Conservation (phyloP, 2,797 vertebrate genomes). For the Limosa lapponica region DNA sequence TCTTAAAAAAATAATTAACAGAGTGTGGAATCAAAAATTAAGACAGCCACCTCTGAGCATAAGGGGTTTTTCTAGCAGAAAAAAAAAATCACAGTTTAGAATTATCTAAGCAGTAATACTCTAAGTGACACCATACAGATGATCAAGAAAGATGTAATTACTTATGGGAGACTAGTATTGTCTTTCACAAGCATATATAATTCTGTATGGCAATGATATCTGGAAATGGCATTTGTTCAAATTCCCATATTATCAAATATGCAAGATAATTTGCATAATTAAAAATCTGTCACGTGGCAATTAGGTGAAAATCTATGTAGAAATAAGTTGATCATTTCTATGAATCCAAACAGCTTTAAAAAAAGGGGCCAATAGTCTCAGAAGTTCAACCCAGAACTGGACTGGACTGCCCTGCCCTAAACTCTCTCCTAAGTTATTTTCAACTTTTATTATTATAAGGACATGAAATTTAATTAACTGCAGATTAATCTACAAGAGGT, state of each 20-base stretch:
- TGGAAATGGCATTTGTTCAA: background rate
- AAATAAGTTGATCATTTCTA: background rate
- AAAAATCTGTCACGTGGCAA: background rate
- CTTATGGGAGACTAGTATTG: background rate
- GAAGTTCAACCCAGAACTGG: background rate
- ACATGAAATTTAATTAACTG: background rate
- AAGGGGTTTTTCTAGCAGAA: background rate
- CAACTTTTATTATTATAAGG: background rate
- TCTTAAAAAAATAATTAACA: background rate
- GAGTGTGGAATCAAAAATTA: background rate
- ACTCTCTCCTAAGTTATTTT: background rate
- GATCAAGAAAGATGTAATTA: background rate
- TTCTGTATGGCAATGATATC: background rate
- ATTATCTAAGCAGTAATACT: background rate
- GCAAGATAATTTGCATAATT: background rate
- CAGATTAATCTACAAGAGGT: background rate
- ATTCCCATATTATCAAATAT: background rate
- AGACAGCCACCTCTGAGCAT: background rate
- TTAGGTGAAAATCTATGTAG: background rate
- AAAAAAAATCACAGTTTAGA: background rate
- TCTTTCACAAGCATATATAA: background rate
- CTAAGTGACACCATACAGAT: background rate
- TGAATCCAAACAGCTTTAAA: background rate
- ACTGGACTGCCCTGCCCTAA: background rate
- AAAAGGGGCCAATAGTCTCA: background rate